These are phyloP conservation scores for Patella pellucida DNA, from an alignment of 2,888 invertebrate species.

Conservation along the genomic window DNA sequence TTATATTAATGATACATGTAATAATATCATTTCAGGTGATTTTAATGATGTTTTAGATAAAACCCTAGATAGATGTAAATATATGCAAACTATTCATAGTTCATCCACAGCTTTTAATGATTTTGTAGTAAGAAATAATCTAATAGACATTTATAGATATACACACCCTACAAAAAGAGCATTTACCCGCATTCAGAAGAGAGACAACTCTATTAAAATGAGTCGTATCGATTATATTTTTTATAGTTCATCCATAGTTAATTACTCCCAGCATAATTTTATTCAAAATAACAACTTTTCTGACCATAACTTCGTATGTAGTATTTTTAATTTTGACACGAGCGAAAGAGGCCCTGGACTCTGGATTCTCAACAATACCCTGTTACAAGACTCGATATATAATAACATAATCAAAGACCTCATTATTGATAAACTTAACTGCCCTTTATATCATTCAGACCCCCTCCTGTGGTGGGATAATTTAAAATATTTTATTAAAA, in stretches of 20 bases:
- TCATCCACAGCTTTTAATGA: background rate
- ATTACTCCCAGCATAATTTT: background rate
- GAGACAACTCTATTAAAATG: background rate
- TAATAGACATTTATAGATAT: background rate
- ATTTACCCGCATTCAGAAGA: background rate
- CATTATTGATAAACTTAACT: background rate
- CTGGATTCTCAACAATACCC: constrained; percentile 18
- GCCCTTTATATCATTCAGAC: background rate
- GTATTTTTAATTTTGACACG: background rate
- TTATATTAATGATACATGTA: background rate
- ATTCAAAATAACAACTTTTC: background rate
- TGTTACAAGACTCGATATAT: constrained; percentile 17
- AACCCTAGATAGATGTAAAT: constrained; percentile 1
- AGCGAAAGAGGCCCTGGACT: background rate
- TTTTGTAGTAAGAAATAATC: background rate
- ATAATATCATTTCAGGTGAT: background rate
- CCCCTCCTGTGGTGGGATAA: constrained; percentile 28
- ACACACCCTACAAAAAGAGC: background rate
- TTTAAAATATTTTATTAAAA: constrained; percentile 27
- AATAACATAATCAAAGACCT: constrained; percentile 2
- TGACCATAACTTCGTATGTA: background rate
- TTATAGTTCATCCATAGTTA: background rate
- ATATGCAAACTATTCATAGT: background rate
- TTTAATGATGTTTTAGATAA: background rate
- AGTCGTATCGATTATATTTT: background rate